Evolutionary conservation across 2,113 vertebrate species (phyloP).

Genomic region (Cyrtonyx montezumae): DNA sequence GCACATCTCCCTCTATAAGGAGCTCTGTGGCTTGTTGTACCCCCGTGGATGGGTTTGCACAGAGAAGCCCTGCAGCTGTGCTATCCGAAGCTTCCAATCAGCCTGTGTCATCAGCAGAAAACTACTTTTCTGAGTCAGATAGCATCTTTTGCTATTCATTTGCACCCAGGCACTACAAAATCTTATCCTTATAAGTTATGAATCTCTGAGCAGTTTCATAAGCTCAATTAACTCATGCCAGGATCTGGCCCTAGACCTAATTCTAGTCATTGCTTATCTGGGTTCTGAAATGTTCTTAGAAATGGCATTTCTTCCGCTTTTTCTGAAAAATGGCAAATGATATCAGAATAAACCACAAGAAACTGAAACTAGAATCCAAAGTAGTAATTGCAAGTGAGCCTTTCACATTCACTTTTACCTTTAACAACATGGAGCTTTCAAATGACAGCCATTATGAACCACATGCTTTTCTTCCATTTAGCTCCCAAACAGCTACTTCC

Average conservation of each 20-base stretch:
- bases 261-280: neutral
- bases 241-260: neutral
- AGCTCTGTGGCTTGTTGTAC: neutral
- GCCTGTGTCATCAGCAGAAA: neutral
- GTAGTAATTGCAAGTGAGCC: conserved; percentile 5
- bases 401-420: conserved; percentile 8
- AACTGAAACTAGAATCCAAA: conserved; percentile 5
- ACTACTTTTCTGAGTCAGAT: neutral
- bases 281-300: neutral
- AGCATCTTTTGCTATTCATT: neutral
- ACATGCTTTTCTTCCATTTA: conserved; percentile 30
- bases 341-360: neutral
- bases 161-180: neutral
- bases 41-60: fast-evolving
- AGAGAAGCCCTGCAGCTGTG: neutral
- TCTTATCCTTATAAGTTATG: neutral
- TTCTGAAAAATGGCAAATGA: neutral
- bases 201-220: neutral
- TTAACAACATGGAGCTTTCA: neutral
- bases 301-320: neutral
- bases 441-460: conserved; percentile 43
- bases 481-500: conserved; percentile 42
- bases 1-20: neutral
- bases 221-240: neutral
- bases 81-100: neutral